Conservation (phyloP, 2,888 invertebrate genomes). For the Agonopterix alstromeriana region DNA sequence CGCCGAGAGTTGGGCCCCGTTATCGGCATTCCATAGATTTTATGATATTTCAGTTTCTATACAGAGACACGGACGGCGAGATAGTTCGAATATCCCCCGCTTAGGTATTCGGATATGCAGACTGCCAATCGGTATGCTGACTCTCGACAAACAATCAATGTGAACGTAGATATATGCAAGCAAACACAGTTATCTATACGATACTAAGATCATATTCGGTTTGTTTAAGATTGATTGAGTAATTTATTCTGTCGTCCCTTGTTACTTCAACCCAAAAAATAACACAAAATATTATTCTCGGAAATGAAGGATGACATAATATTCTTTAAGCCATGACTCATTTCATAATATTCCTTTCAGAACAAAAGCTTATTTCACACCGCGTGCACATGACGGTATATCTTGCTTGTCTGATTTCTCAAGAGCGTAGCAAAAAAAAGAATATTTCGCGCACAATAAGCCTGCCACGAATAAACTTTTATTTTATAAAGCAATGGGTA, state of each 20-base stretch:
- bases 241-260: background rate
- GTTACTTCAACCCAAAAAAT: too few relatives aligned
- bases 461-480: background rate
- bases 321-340: slow-evolving; percentile 15
- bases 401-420: slow-evolving; percentile 52
- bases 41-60: slow-evolving; percentile 60
- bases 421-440: slow-evolving; percentile 26
- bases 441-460: slow-evolving; percentile 36
- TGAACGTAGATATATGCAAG: slow-evolving; percentile 30
- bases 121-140: slow-evolving; percentile 52
- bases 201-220: background rate
- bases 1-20: slow-evolving; percentile 30
- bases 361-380: slow-evolving; percentile 67
- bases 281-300: background rate
- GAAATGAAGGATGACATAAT: slow-evolving; percentile 2
- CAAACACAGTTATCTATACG: slow-evolving; percentile 5
- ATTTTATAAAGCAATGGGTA: background rate
- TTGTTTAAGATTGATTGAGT: background rate
- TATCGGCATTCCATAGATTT: slow-evolving; percentile 55
- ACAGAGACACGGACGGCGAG: slow-evolving; percentile 30
- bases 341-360: slow-evolving; percentile 39
- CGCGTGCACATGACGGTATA: slow-evolving; percentile 55
- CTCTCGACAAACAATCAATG: slow-evolving; percentile 18
- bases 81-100: slow-evolving; percentile 57
- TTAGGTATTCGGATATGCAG: slow-evolving; percentile 65